phyloP scores from a whole-genome alignment of 2,888 invertebrate species.

The Apodemia zela region DNA sequence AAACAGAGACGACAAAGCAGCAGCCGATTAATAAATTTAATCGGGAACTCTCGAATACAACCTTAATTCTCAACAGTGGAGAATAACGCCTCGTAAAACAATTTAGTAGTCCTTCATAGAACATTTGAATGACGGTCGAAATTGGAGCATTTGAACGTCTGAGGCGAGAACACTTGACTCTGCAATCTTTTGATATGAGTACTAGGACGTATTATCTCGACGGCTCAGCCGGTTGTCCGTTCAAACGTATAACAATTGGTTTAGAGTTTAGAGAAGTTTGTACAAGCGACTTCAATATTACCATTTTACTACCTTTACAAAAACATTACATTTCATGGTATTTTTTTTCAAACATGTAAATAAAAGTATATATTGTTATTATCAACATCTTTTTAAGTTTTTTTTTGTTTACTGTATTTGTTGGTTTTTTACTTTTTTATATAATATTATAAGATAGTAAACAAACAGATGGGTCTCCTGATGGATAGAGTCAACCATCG shows the following conservation, averaged over 20 bases:
- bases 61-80: background rate
- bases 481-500: no score
- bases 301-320: no score
- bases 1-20: no score
- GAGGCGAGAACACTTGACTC: constrained; percentile 33
- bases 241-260: constrained; percentile 6
- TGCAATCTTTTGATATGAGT: constrained; percentile 50
- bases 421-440: no score
- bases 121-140: constrained; percentile 25
- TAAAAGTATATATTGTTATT: no score
- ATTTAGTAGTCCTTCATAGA: constrained; percentile 24
- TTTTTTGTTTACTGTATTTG: no score
- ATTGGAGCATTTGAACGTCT: constrained; percentile 27
- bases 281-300: no score
- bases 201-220: constrained; percentile 40
- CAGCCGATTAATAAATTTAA: background rate
- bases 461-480: no score
- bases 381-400: no score
- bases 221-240: constrained; percentile 29
- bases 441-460: no score
- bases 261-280: constrained; percentile 9
- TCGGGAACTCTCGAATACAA: background rate
- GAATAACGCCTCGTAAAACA: constrained; percentile 22
- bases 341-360: no score
- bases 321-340: no score